Evolutionary conservation across 1,140 invertebrate species (phyloP).

Genomic region (Campoletis sonorensis): DNA sequence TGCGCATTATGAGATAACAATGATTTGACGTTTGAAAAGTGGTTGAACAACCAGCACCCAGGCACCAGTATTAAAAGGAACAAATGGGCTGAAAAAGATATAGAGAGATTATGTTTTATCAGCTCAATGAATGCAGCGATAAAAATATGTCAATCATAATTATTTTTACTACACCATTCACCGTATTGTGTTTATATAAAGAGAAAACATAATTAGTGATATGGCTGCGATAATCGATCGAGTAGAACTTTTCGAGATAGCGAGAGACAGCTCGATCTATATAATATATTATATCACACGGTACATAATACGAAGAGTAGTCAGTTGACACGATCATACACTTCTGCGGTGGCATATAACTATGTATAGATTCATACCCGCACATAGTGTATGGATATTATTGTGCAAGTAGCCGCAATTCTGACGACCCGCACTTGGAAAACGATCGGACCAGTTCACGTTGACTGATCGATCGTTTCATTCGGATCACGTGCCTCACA

Average conservation of each 20-base stretch:
- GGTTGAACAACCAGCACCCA: not conserved
- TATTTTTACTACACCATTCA: not conserved
- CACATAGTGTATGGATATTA: not conserved
- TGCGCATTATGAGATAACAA: not conserved
- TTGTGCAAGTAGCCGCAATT: not conserved
- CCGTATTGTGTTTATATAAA: not conserved
- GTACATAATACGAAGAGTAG: not conserved
- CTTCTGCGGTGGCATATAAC: not conserved
- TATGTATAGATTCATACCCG: not conserved
- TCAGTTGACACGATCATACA: not conserved
- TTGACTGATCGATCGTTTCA: not conserved
- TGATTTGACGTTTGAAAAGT: not conserved
- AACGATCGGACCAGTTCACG: not conserved
- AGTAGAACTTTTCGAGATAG: not conserved
- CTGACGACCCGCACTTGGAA: not conserved
- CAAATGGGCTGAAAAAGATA: not conserved
- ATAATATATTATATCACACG: not conserved
- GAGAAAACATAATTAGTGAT: not conserved
- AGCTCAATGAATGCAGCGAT: not conserved
- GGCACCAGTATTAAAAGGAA: not conserved
- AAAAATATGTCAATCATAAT: constrained; percentile 14
- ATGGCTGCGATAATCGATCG: not conserved
- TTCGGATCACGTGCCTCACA: not conserved
- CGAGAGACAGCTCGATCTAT: not conserved
- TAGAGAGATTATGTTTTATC: not conserved